Percentiles rank a stretch among this genome's conserved stretches.
phyloP scores from a whole-genome alignment of 2,113 vertebrate genomes.

The Hippocampus guttulatus region DNA sequence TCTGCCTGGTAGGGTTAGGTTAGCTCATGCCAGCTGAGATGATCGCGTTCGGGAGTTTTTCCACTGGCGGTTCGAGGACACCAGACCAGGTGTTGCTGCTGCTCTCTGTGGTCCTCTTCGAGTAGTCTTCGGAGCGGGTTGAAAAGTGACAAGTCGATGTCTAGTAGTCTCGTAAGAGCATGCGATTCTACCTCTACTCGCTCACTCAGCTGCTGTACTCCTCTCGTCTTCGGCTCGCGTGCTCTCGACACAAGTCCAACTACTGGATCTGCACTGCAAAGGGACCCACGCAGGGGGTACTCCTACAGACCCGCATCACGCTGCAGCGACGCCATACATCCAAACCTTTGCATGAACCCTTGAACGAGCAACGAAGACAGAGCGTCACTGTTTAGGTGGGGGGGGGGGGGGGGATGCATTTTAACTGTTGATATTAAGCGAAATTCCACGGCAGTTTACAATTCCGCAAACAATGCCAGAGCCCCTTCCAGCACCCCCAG shows the following conservation, averaged over 20 bases:
- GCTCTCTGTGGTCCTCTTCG: slow-evolving; percentile 12
- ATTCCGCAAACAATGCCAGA: slow-evolving; percentile 5
- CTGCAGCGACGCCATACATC: slow-evolving; percentile 50
- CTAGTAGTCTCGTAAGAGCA: slow-evolving; percentile 63
- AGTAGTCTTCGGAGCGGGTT: slow-evolving; percentile 14
- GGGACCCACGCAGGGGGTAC: slow-evolving; percentile 72
- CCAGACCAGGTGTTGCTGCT: slow-evolving; percentile 33
- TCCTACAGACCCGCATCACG: slow-evolving; percentile 53
- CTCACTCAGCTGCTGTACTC: slow-evolving; percentile 45
- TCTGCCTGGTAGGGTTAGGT: slow-evolving; percentile 51
- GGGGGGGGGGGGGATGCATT: neutral
- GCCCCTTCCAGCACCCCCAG: slow-evolving; percentile 21
- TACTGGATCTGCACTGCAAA: slow-evolving; percentile 71
- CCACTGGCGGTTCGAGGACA: slow-evolving; percentile 38
- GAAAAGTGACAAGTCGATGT: slow-evolving; percentile 60
- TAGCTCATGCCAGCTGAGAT: slow-evolving; percentile 79
- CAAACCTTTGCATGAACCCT: slow-evolving; percentile 18
- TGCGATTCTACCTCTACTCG: slow-evolving; percentile 24
- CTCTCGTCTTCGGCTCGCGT: slow-evolving; percentile 8
- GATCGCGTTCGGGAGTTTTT: slow-evolving; percentile 55
- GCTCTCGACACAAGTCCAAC: slow-evolving; percentile 70
- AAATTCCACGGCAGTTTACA: neutral
- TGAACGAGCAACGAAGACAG: neutral
- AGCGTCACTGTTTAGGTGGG: neutral
- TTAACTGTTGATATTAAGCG: neutral